Conservation (phyloP, 2,888 invertebrate genomes). For the Trichogramma dendrolimi region DNA sequence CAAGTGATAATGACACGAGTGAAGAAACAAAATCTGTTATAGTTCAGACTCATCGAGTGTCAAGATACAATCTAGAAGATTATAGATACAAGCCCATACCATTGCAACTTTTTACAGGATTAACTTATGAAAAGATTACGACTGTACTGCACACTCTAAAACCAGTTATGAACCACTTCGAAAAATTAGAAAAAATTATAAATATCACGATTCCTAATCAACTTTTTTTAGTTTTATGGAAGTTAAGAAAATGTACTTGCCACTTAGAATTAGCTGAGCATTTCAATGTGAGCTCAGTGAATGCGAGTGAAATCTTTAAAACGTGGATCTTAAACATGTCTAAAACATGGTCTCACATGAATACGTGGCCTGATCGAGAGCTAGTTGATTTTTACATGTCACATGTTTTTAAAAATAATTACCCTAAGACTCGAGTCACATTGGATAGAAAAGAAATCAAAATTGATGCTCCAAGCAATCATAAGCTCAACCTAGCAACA, state of each 20-base stretch:
- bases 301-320: constrained; percentile 8
- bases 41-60: neutral
- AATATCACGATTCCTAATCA: constrained; percentile 5
- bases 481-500: too few relatives aligned
- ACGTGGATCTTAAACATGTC: constrained; percentile 14
- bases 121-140: constrained; percentile 12
- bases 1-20: too few relatives aligned
- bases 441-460: neutral
- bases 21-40: neutral
- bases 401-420: constrained; percentile 1
- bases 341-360: neutral
- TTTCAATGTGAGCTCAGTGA: neutral
- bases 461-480: neutral
- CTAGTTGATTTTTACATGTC: constrained; percentile 12
- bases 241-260: constrained; percentile 1
- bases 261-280: constrained; percentile 4
- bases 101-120: constrained; percentile 8
- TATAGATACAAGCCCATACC: constrained; percentile 2
- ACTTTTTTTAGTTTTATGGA: constrained; percentile 7
- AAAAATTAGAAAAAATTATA: neutral
- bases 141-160: constrained; percentile 9
- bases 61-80: constrained; percentile 6
- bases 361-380: constrained; percentile 9
- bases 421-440: neutral
- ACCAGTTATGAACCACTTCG: constrained; percentile 4